A percentile compares a stretch with the other conserved stretches of the same genome.
Conservation (phyloP, 2,888 invertebrate genomes). For the Coenonympha glycerion region DNA sequence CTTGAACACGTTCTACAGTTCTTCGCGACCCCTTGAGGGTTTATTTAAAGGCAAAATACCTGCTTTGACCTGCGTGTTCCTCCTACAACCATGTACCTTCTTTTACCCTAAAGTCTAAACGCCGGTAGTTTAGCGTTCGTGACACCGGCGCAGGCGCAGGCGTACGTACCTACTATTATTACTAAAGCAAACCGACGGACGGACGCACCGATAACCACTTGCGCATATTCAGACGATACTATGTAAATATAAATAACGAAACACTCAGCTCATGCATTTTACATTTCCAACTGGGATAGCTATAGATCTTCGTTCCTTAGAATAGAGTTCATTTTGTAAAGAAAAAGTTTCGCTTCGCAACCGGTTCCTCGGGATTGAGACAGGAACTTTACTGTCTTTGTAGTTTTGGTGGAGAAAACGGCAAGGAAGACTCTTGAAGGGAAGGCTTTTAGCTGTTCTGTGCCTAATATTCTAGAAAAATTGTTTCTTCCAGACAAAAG, state of each 20-base stretch:
- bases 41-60: background rate
- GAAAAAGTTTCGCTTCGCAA: background rate
- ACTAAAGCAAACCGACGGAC: slow-evolving; percentile 69
- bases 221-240: slow-evolving; percentile 66
- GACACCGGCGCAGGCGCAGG: slow-evolving; percentile 58
- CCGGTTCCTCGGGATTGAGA: slow-evolving; percentile 3
- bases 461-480: too few species aligned
- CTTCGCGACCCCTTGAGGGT: too few species aligned
- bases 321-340: slow-evolving; percentile 8
- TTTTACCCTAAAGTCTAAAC: slow-evolving; percentile 33
- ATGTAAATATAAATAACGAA: too few species aligned
- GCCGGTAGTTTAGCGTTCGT: slow-evolving; percentile 67
- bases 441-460: background rate
- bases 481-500: too few species aligned
- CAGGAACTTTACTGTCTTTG: background rate
- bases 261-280: slow-evolving; percentile 42
- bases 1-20: background rate
- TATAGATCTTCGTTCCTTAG: slow-evolving; percentile 2
- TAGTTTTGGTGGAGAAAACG: background rate
- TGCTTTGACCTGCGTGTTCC: background rate
- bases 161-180: too few species aligned
- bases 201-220: slow-evolving; percentile 65
- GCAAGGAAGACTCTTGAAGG: background rate
- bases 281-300: slow-evolving; percentile 11
- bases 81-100: background rate